phyloP scores from a whole-genome alignment of 2,797 vertebrate species.

The Bovichtus diacanthus region DNA sequence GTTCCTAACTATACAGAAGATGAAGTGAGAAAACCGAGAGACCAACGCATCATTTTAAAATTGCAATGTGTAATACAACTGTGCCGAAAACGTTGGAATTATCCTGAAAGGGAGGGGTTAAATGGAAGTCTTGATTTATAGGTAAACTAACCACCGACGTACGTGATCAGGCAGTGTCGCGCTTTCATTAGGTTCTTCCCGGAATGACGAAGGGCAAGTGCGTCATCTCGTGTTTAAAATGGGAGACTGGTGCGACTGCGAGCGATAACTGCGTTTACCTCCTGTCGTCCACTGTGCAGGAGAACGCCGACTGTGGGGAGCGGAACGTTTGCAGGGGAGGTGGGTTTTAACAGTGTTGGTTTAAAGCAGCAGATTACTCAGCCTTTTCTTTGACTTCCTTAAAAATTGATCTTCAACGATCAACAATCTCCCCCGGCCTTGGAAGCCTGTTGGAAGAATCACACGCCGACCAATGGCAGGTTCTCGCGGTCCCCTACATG shows the following conservation, averaged over 20 bases:
- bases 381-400: background rate
- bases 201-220: too few species aligned
- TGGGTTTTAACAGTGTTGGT: too few species aligned
- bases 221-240: background rate
- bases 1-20: too few species aligned
- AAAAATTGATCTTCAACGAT: background rate
- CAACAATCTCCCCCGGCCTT: background rate
- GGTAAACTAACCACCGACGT: background rate
- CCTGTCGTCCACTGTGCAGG: background rate
- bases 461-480: too few species aligned
- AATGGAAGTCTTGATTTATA: too few species aligned
- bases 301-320: accelerated
- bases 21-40: too few species aligned
- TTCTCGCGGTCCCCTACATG: too few species aligned
- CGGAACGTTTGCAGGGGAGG: background rate
- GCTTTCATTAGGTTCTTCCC: too few species aligned
- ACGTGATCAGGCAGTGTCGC: background rate
- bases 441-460: background rate
- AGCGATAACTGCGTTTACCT: background rate
- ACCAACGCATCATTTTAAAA: too few species aligned
- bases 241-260: background rate
- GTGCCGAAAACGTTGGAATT: background rate
- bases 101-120: too few species aligned
- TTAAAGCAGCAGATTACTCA: too few species aligned
- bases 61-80: background rate